These are phyloP conservation scores for Holotrichia oblita DNA, from an alignment of 1,140 invertebrate genomes.

Conservation along the genomic window DNA sequence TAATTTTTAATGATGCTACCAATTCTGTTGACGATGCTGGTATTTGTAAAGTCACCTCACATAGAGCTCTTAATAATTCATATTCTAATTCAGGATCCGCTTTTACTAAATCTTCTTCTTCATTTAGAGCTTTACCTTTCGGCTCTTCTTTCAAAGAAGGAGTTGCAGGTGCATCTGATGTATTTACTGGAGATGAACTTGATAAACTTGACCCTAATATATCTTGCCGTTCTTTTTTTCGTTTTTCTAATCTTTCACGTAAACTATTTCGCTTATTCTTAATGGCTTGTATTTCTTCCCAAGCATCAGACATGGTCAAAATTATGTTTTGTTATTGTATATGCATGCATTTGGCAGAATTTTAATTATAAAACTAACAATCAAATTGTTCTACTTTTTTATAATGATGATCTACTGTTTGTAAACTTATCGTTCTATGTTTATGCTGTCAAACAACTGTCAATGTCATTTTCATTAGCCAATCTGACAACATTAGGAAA, in stretches of 20 bases:
- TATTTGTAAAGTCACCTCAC: slow-evolving; percentile 78
- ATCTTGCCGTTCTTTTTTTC: slow-evolving; percentile 88
- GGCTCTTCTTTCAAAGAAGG: slow-evolving; percentile 50
- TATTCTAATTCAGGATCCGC: slow-evolving; percentile 73
- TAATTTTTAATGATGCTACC: slow-evolving; percentile 69
- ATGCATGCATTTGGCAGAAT: too few relatives aligned
- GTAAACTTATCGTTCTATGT: too few relatives aligned
- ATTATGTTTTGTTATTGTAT: neutral
- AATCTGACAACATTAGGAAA: too few relatives aligned
- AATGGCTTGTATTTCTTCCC: slow-evolving; percentile 83
- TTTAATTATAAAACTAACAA: too few relatives aligned
- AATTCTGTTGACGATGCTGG: slow-evolving; percentile 80
- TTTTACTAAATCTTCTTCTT: slow-evolving; percentile 63
- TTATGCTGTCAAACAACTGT: too few relatives aligned
- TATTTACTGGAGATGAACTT: slow-evolving; percentile 45
- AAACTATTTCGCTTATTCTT: slow-evolving; percentile 91
- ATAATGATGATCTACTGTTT: too few relatives aligned
- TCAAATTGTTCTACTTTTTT: too few relatives aligned
- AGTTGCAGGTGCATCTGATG: slow-evolving; percentile 17
- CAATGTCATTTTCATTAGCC: too few relatives aligned
- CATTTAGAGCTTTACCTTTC: slow-evolving; percentile 59
- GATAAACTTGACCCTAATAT: slow-evolving; percentile 62
- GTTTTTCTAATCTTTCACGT: slow-evolving; percentile 87
- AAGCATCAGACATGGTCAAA: slow-evolving; percentile 74
- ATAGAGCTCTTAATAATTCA: slow-evolving; percentile 76